phyloP scores from a whole-genome alignment of 2,888 invertebrate genomes.

The Byasa hedistus region DNA sequence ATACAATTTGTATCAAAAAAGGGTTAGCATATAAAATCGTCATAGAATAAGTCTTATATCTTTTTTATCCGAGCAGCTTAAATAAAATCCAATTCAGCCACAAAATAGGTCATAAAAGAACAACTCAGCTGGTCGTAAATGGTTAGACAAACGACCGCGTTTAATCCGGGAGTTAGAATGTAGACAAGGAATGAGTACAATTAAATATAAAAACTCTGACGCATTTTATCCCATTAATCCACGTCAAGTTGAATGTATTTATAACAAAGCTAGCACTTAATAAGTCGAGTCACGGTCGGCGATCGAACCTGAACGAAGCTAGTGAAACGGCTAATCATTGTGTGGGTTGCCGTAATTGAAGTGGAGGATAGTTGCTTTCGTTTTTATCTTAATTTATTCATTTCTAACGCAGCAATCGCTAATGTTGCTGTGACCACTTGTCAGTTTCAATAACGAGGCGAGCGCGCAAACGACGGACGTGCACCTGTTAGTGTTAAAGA shows the following conservation, averaged over 20 bases:
- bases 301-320: constrained; percentile 60
- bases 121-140: constrained; percentile 63
- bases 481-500: constrained; percentile 48
- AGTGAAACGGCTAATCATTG: constrained; percentile 76
- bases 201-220: constrained; percentile 64
- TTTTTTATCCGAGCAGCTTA: constrained; percentile 43
- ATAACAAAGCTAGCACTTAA: constrained; percentile 76
- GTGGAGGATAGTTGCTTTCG: constrained; percentile 64
- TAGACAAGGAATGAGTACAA: constrained; percentile 70
- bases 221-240: constrained; percentile 72
- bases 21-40: neutral
- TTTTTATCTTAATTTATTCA: constrained; percentile 79
- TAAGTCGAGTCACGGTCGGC: constrained; percentile 59
- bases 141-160: constrained; percentile 70
- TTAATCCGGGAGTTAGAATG: constrained; percentile 76
- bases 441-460: constrained; percentile 71
- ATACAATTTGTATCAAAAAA: neutral
- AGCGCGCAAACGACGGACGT: constrained; percentile 53
- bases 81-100: constrained; percentile 57
- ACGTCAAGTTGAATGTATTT: constrained; percentile 73
- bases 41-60: neutral
- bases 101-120: constrained; percentile 64
- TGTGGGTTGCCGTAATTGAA: constrained; percentile 76
- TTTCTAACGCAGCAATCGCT: constrained; percentile 62
- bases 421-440: constrained; percentile 76